Base-by-base conservation (phyloP, 2,797 vertebrate species). In the Pogonophryne albipinna region DNA sequence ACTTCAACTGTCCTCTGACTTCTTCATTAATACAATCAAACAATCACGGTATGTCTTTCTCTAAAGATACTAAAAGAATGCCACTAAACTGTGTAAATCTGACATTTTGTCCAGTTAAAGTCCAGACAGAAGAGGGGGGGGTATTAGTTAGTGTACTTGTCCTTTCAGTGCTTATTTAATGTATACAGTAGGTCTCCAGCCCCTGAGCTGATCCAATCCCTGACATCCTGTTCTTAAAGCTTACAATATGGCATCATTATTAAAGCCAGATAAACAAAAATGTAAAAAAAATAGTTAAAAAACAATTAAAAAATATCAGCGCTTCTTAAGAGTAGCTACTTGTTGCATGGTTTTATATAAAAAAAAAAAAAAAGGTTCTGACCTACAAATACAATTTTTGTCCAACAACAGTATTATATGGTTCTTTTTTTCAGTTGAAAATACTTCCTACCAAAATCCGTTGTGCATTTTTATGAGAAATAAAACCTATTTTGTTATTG, bases 361-460 rank as follows among this genome's bases (percentile, higher is more conserved):
- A 10, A 47, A 27, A 44, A 61, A 19, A 55, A 27, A 23, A 2
- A 76, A 56, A 57, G 3, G n/a, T 45, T 68, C 6, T 53, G 34
- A 76, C 13, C 59, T 77, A 74, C 66, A 66, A 69, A 66, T 47
- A 82, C 67, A 80, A 59, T 45, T 16, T 23, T 23, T n/a, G n/a
- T n/a, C n/a, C n/a, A n/a, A n/a, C n/a, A n/a, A n/a, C n/a, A n/a
- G n/a, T n/a, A 23, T 23, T 5, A 38, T 38, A 17, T 52, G 14
- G 3, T 50, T 20, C 0, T 71, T 77, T 58, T 72, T 44, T 51
- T 55, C n/a, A 58, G 51, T n/a, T 71, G 69, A 78, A 80, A 79
- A 67, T 63, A 69, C 2, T 53, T 41, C 8, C 34, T 60, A 59
- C 6, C 17, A 87, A 88, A 84, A 82, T 53, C 66, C 20, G 23